Evolutionary conservation across 2,888 invertebrate species (phyloP).

Genomic region (Heterodera filipjevi): DNA sequence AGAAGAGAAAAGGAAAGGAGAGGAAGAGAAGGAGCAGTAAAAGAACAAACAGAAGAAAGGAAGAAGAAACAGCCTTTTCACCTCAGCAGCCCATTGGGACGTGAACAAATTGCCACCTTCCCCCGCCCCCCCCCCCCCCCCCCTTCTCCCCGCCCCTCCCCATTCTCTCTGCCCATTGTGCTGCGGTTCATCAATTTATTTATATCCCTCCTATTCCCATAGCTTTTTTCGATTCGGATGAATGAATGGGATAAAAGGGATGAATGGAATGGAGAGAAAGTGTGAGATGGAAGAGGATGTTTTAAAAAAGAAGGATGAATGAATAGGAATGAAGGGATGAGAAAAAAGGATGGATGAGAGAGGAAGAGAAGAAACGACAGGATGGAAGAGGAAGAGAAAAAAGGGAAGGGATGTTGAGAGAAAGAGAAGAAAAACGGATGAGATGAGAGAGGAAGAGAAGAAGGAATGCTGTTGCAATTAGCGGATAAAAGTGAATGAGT

Average conservation of each 20-base stretch:
- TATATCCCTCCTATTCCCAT: not conserved
- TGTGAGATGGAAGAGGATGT: not conserved
- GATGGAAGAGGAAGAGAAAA: not conserved
- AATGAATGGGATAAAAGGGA: not conserved
- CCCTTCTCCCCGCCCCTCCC: not conserved
- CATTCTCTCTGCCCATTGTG: not conserved
- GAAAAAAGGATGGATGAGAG: not conserved
- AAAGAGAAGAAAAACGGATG: not conserved
- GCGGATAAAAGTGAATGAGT: not conserved
- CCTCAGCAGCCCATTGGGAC: not conserved
- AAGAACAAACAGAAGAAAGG: not conserved
- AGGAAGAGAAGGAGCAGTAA: too few species aligned
- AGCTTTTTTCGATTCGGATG: not conserved
- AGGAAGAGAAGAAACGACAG: not conserved
- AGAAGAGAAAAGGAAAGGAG: too few species aligned
- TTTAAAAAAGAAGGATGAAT: not conserved
- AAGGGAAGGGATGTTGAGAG: not conserved
- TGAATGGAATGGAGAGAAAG: too few species aligned
- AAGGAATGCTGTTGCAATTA: conserved; percentile 14
- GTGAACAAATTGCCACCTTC: not conserved
- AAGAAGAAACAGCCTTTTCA: not conserved
- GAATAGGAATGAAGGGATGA: not conserved
- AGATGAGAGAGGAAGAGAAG: not conserved
- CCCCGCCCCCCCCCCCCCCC: not conserved
- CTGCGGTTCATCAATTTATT: not conserved